Conservation (phyloP, 2,888 invertebrate species). For the Notocelia uddmanniana region DNA sequence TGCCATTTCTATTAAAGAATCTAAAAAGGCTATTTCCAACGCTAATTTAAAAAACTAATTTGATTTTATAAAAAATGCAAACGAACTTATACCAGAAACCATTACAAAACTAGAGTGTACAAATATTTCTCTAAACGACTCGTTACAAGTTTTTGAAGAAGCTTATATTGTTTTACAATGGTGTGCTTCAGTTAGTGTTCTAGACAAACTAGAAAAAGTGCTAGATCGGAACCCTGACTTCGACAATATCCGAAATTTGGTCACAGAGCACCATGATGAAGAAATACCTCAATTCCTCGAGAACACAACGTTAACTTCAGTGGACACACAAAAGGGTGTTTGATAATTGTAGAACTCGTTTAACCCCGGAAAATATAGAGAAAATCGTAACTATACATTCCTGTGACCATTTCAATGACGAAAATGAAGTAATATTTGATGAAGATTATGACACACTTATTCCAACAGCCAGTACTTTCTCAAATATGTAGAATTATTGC, state of each 20-base stretch:
- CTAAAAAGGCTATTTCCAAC: slow-evolving; percentile 1
- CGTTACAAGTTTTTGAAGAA: background rate
- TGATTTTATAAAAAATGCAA: background rate
- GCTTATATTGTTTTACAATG: background rate
- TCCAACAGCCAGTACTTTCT: slow-evolving; percentile 3
- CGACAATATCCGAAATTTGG: background rate
- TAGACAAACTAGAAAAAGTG: slow-evolving; percentile 1
- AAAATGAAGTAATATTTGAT: slow-evolving; percentile 6
- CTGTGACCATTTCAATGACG: slow-evolving; percentile 40
- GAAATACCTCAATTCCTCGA: background rate
- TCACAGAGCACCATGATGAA: slow-evolving; percentile 7
- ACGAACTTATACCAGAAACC: background rate
- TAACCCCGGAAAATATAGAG: slow-evolving; percentile 8
- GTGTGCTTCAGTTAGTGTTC: background rate
- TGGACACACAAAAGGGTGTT: slow-evolving; percentile 51
- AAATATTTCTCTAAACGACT: background rate
- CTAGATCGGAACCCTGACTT: slow-evolving; percentile 6
- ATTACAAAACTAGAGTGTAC: background rate
- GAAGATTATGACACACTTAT: slow-evolving; percentile 13
- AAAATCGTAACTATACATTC: slow-evolving; percentile 2
- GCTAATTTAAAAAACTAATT: background rate
- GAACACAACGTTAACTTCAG: too few relatives aligned
- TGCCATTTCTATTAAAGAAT: background rate
- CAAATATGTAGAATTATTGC: background rate
- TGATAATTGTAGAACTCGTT: slow-evolving; percentile 5